Conservation (phyloP, 2,797 vertebrate genomes). For the Monodelphis domestica region DNA sequence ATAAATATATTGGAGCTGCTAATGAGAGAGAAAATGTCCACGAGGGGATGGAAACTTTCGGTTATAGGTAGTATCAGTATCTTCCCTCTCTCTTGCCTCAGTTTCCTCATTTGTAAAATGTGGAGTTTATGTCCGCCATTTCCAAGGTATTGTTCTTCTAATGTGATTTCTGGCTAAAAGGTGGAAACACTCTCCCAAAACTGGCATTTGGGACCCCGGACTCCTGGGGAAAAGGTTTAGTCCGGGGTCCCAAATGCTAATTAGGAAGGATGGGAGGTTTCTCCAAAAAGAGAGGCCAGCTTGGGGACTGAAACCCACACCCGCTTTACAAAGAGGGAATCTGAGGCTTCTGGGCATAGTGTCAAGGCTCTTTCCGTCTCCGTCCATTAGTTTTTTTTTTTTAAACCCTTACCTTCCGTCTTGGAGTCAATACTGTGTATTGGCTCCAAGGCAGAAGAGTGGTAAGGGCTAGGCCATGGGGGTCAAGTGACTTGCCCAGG, state of each 20-base stretch:
- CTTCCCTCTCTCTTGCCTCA: neutral
- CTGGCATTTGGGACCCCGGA: neutral
- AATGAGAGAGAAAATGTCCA: neutral
- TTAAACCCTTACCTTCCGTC: too few species aligned
- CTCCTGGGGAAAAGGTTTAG: too few species aligned
- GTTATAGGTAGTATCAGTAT: fast-evolving
- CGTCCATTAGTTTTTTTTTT: too few species aligned
- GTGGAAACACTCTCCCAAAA: neutral
- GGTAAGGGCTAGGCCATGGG: too few species aligned
- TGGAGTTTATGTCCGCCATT: neutral
- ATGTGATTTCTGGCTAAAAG: neutral
- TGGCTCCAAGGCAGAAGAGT: too few species aligned
- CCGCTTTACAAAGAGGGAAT: neutral
- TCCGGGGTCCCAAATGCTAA: neutral
- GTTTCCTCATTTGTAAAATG: neutral
- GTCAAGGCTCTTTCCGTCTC: neutral
- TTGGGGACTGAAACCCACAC: neutral
- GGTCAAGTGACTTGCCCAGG: too few species aligned
- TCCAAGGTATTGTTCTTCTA: neutral
- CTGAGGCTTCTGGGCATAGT: fast-evolving
- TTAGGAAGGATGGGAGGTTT: neutral
- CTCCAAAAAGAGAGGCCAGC: too few species aligned
- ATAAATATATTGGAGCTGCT: neutral
- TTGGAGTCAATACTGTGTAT: too few species aligned
- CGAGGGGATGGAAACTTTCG: neutral